phyloP scores from a whole-genome alignment of 2,113 vertebrate genomes.

The Myrmecobius fasciatus region DNA sequence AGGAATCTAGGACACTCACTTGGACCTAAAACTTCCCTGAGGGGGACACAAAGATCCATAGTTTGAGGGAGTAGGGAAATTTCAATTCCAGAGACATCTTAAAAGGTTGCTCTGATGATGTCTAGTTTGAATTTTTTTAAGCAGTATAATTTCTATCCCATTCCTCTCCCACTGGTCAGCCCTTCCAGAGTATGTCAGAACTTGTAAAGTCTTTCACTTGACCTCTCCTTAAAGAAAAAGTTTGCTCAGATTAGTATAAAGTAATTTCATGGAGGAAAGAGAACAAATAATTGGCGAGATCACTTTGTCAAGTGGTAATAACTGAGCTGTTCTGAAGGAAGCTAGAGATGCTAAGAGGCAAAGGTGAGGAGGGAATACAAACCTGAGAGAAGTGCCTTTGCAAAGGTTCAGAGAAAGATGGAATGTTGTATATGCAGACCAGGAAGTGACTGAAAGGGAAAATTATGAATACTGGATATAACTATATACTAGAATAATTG shows the following conservation, averaged over 20 bases:
- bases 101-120: not conserved
- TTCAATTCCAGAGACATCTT: not conserved
- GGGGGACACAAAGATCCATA: slow-evolving; percentile 18
- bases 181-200: not conserved
- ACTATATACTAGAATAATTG: not conserved
- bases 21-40: not conserved
- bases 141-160: not conserved
- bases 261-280: not conserved
- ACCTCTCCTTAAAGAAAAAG: not conserved
- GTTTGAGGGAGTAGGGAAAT: not conserved
- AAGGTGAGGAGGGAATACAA: not conserved
- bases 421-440: not conserved
- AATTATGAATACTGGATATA: no score
- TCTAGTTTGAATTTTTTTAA: not conserved
- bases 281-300: not conserved
- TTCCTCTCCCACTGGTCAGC: not conserved
- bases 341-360: not conserved
- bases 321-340: not conserved
- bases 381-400: not conserved
- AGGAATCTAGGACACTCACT: slow-evolving; percentile 2
- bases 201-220: not conserved
- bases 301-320: not conserved
- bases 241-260: not conserved
- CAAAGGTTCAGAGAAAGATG: not conserved
- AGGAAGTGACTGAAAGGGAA: no score